Conservation (phyloP, 2,113 vertebrate genomes). For the Columbina picui region DNA sequence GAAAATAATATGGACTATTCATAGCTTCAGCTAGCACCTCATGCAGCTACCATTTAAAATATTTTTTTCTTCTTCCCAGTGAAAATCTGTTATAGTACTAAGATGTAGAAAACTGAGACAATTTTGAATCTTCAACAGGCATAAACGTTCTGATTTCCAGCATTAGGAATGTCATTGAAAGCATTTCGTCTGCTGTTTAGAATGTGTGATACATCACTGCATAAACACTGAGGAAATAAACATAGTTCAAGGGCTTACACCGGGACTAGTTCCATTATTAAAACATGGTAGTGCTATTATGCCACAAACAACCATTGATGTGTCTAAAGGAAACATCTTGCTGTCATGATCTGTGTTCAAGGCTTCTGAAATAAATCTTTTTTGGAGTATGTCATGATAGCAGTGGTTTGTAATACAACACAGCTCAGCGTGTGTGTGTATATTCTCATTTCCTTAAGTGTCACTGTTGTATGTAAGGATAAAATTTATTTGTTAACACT, state of each 20-base stretch:
- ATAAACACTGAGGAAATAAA: neutral
- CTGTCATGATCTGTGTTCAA: conserved; percentile 8
- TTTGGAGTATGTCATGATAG: conserved; percentile 19
- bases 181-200: neutral
- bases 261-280: conserved; percentile 14
- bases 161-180: conserved; percentile 18
- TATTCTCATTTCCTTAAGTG: conserved; percentile 45
- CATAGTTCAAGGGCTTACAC: neutral
- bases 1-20: neutral
- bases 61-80: neutral
- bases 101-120: neutral
- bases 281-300: neutral
- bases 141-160: conserved; percentile 8
- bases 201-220: neutral
- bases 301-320: neutral
- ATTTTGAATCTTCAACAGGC: neutral
- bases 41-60: neutral
- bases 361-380: conserved; percentile 39
- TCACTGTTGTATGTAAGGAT: neutral
- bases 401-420: neutral
- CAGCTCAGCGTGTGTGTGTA: neutral
- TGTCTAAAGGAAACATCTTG: conserved; percentile 8
- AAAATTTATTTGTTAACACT: conserved; percentile 52
- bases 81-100: neutral
- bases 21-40: neutral